Percentiles rank a stretch among this genome's conserved stretches.
phyloP scores from a whole-genome alignment of 2,888 invertebrate species.

The Ennomos fuscantarius region DNA sequence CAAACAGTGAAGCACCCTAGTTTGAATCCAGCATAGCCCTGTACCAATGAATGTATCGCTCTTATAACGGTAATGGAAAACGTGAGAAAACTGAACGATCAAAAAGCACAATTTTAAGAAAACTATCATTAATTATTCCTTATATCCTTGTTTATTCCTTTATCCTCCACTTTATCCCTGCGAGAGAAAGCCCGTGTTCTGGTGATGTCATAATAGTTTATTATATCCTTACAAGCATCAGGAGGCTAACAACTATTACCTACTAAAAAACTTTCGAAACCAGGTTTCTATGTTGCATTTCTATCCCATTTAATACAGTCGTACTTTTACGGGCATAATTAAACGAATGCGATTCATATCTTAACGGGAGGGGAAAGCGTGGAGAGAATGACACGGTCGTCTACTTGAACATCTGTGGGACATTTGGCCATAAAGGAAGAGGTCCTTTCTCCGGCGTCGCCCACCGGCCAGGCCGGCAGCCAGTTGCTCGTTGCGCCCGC shows the following conservation, averaged over 20 bases:
- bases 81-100: no score
- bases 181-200: no score
- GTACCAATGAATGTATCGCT: no score
- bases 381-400: constrained; percentile 34
- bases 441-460: constrained; percentile 68
- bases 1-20: no score
- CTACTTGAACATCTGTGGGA: constrained; percentile 38
- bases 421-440: constrained; percentile 56
- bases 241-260: background rate
- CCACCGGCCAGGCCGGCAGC: constrained; percentile 36
- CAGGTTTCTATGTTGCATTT: constrained; percentile 25
- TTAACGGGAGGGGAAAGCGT: constrained; percentile 38
- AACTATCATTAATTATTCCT: no score
- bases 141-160: no score
- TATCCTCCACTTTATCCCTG: no score
- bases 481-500: constrained; percentile 46
- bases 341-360: constrained; percentile 40
- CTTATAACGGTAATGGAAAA: no score
- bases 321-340: constrained; percentile 35
- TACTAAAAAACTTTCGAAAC: constrained; percentile 19
- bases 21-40: no score
- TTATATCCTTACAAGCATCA: constrained; percentile 14
- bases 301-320: constrained; percentile 22
- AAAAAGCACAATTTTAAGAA: no score
- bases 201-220: no score